Evolutionary conservation across 2,888 invertebrate genomes (phyloP).

Genomic region (Spodoptera picta): DNA sequence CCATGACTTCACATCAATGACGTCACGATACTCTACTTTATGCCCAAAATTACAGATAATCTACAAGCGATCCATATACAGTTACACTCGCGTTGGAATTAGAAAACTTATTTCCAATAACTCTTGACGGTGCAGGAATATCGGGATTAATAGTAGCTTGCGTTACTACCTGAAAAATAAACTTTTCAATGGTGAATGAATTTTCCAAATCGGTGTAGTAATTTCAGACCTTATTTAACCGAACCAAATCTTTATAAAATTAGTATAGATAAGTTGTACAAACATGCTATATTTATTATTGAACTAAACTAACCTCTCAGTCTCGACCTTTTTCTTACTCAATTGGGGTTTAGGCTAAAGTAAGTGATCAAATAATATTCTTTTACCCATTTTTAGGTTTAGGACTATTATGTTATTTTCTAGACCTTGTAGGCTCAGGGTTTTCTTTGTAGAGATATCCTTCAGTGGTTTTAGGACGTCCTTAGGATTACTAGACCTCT

Average conservation of each 20-base stretch:
- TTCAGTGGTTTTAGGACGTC: constrained; percentile 11
- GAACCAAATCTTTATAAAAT: too few relatives aligned
- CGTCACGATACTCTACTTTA: constrained; percentile 50
- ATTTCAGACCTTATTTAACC: too few relatives aligned
- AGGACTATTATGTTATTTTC: constrained; percentile 31
- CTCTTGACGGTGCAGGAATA: too few relatives aligned
- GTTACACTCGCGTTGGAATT: too few relatives aligned
- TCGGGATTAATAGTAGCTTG: too few relatives aligned
- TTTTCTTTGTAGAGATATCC: constrained; percentile 15
- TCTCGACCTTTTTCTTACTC: constrained; percentile 19
- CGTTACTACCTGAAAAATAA: too few relatives aligned
- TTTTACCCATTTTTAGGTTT: constrained; percentile 36
- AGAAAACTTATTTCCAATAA: too few relatives aligned
- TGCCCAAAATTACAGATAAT: constrained; percentile 44
- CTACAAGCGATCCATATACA: constrained; percentile 21
- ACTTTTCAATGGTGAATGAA: too few relatives aligned
- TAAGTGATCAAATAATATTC: constrained; percentile 26
- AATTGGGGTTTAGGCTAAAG: constrained; percentile 22
- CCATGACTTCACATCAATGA: constrained; percentile 51
- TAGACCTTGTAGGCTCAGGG: constrained; percentile 20
- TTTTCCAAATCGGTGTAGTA: too few relatives aligned
- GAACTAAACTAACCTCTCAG: constrained; percentile 17
- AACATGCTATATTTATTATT: not conserved
- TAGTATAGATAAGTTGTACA: too few relatives aligned
- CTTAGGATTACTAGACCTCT: constrained; percentile 10